Evolutionary conservation across 2,113 vertebrate species (phyloP).

Genomic region (Axis porcinus): DNA sequence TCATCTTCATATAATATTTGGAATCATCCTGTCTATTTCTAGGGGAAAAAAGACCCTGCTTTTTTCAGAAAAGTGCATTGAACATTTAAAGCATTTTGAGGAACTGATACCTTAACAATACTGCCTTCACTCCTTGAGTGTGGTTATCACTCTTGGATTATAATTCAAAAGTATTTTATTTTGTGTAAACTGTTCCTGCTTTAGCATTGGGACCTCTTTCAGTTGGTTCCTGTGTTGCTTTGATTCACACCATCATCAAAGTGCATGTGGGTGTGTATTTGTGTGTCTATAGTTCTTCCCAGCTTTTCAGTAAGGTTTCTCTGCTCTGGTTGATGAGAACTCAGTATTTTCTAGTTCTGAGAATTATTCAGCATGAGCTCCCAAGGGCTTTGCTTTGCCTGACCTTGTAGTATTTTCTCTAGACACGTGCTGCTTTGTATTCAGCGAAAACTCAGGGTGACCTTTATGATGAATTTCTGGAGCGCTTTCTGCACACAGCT

Average conservation of each 20-base stretch:
- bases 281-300: not conserved
- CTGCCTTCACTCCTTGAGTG: not conserved
- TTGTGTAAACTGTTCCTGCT: not conserved
- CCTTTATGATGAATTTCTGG: not conserved
- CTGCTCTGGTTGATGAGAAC: not conserved
- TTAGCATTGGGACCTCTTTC: not conserved
- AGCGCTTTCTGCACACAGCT: not conserved
- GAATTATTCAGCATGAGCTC: not conserved
- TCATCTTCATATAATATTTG: not conserved
- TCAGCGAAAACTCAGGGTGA: not conserved
- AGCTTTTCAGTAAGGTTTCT: not conserved
- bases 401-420: not conserved
- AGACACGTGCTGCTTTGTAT: not conserved
- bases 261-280: not conserved
- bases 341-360: not conserved
- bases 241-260: not conserved
- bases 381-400: not conserved
- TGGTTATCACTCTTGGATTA: not conserved
- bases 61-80: not conserved
- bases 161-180: not conserved
- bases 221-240: not conserved
- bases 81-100: not conserved
- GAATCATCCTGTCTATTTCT: not conserved
- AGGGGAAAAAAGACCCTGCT: fast-evolving
- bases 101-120: not conserved